phyloP scores from a whole-genome alignment of 2,113 vertebrate species.

The Proterorhinus semilunaris region DNA sequence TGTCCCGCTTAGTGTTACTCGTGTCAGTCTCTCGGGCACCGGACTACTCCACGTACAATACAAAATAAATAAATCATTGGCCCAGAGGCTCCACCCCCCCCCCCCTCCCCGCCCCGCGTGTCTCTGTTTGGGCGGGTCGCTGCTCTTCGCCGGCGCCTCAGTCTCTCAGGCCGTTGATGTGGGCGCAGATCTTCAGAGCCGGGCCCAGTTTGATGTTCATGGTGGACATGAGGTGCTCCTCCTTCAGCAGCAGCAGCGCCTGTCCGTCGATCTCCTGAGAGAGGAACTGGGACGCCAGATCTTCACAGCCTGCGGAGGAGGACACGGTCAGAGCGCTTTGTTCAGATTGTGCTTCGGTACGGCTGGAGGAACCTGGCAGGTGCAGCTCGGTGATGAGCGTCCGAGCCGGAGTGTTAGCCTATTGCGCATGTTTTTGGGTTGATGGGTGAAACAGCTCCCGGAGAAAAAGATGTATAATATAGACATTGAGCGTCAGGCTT shows the following conservation, averaged over 20 bases:
- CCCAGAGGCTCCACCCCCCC: neutral
- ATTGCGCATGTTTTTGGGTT: too few species aligned
- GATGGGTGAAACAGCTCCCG: too few species aligned
- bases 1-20: neutral
- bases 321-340: too few species aligned
- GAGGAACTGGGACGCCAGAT: slow-evolving; percentile 90
- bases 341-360: too few species aligned
- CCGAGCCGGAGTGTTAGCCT: too few species aligned
- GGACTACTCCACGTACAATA: slow-evolving; percentile 39
- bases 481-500: too few species aligned
- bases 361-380: too few species aligned
- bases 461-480: too few species aligned
- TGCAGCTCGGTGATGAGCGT: too few species aligned
- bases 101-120: neutral
- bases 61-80: neutral
- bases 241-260: slow-evolving; percentile 92
- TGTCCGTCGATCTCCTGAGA: slow-evolving; percentile 98
- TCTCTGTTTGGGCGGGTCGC: neutral
- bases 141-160: slow-evolving; percentile 54
- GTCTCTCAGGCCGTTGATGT: slow-evolving; percentile 93
- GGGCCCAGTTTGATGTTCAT: slow-evolving; percentile 99
- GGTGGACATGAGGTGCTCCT: slow-evolving; percentile 98
- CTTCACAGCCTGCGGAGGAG: slow-evolving; percentile 85
- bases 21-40: slow-evolving; percentile 87
- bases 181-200: slow-evolving; percentile 97